Evolutionary conservation across 2,888 invertebrate genomes (phyloP).

Genomic region (Endomychus coccineus): DNA sequence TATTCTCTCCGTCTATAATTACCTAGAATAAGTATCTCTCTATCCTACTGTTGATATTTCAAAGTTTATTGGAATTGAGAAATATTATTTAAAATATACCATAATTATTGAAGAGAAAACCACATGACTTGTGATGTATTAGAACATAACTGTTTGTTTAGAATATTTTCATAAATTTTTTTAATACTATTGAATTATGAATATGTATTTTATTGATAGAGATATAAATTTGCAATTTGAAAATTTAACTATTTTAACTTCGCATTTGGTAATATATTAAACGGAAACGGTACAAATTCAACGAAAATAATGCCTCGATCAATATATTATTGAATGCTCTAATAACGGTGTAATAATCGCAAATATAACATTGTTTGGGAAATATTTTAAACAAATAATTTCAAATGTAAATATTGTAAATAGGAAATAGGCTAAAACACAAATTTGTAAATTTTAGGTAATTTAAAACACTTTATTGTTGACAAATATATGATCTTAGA

Average conservation of each 20-base stretch:
- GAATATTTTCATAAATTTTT: constrained; percentile 37
- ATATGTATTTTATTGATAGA: not conserved
- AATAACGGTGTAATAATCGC: too few species aligned
- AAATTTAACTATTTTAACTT: too few species aligned
- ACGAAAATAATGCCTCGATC: too few species aligned
- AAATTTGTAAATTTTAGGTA: constrained; percentile 41
- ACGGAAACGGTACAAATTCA: too few species aligned
- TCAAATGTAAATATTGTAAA: constrained; percentile 39
- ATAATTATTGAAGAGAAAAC: constrained; percentile 22
- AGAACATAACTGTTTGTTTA: constrained; percentile 30
- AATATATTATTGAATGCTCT: too few species aligned
- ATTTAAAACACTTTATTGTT: constrained; percentile 41
- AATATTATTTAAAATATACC: constrained; percentile 26
- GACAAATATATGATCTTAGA: constrained; percentile 39
- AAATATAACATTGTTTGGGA: constrained; percentile 23
- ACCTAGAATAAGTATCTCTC: constrained; percentile 34
- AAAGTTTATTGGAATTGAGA: constrained; percentile 41
- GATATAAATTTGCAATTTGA: too few species aligned
- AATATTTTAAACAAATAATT: constrained; percentile 35
- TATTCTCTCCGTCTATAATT: constrained; percentile 36
- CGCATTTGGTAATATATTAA: too few species aligned
- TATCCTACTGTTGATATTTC: constrained; percentile 43
- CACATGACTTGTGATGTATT: constrained; percentile 34
- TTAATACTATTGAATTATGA: not conserved
- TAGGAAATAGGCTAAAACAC: constrained; percentile 33